A percentile compares a stretch with the other conserved stretches of the same genome.
Evolutionary conservation across 92 coral and sea anemone species (phyloP).

Genomic region (Siderastrea siderea): DNA sequence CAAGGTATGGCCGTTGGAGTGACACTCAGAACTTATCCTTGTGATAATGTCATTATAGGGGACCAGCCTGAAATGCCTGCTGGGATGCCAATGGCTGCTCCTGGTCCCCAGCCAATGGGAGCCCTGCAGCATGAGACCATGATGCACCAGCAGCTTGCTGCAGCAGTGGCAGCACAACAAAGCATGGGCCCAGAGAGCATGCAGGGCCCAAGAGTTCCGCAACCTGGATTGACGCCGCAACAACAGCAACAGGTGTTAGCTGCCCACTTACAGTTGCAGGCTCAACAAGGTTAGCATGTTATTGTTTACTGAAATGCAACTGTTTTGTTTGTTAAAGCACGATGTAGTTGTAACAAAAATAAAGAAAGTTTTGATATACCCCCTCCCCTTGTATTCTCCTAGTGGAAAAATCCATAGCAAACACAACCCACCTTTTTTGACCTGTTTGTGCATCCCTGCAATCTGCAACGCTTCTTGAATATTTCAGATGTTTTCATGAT

Average conservation of each 20-base stretch:
- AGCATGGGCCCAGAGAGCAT: slow-evolving; percentile 55
- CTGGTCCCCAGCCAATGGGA: slow-evolving; percentile 81
- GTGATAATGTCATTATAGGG: slow-evolving; percentile 22
- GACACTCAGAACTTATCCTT: neutral
- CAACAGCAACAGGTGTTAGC: slow-evolving; percentile 73
- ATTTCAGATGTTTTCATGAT: too few relatives aligned
- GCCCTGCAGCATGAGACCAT: slow-evolving; percentile 89
- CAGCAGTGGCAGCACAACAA: slow-evolving; percentile 74
- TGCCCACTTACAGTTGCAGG: slow-evolving; percentile 47
- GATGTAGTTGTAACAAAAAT: too few relatives aligned
- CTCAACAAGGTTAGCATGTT: slow-evolving; percentile 41
- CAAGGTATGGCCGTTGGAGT: too few relatives aligned
- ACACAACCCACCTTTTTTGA: too few relatives aligned
- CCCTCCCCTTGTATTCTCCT: too few relatives aligned
- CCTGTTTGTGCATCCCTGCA: too few relatives aligned
- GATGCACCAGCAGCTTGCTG: slow-evolving; percentile 89
- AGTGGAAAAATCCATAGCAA: too few relatives aligned
- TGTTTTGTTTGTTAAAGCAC: too few relatives aligned
- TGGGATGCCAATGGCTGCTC: slow-evolving; percentile 67
- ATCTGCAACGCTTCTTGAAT: too few relatives aligned
- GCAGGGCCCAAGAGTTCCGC: slow-evolving; percentile 56
- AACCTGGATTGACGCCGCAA: slow-evolving; percentile 65
- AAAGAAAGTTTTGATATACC: too few relatives aligned
- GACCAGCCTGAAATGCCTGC: slow-evolving; percentile 73
- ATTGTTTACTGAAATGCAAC: neutral